A percentile compares a stretch with the other conserved stretches of the same genome.
Conservation (phyloP, 2,113 vertebrate genomes). For the Hydrolagus affinis region DNA sequence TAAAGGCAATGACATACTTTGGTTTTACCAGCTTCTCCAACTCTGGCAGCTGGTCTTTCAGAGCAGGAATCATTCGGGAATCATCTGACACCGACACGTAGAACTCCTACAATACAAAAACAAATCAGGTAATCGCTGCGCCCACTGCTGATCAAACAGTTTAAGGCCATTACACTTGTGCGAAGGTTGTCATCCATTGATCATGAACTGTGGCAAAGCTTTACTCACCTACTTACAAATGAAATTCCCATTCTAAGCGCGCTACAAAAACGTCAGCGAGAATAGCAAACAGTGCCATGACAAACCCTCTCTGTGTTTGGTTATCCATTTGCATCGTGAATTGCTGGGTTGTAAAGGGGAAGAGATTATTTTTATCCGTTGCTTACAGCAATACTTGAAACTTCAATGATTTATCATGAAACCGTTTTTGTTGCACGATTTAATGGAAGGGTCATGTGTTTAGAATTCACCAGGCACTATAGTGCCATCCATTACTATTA, state of each 20-base stretch:
- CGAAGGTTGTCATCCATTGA: too few relatives aligned
- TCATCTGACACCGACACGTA: conserved; percentile 81
- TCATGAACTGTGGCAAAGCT: too few relatives aligned
- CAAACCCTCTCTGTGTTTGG: not conserved
- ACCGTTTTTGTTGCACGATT: not conserved
- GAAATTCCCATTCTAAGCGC: too few relatives aligned
- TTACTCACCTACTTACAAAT: too few relatives aligned
- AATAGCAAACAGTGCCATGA: too few relatives aligned
- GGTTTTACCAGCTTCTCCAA: conserved; percentile 79
- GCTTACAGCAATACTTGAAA: not conserved
- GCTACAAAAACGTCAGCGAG: too few relatives aligned
- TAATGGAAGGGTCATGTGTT: not conserved
- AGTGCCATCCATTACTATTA: not conserved
- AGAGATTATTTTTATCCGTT: not conserved
- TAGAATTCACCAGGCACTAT: not conserved
- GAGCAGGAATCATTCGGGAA: conserved; percentile 64
- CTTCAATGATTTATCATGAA: not conserved
- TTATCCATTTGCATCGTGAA: not conserved
- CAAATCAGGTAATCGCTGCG: conserved; percentile 31
- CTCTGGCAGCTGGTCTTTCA: conserved; percentile 81
- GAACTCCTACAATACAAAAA: conserved; percentile 74
- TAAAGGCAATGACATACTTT: conserved; percentile 63
- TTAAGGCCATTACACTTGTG: not conserved
- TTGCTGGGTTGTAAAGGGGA: not conserved
- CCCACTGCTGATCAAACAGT: not conserved